Conservation (phyloP, 2,797 vertebrate genomes). For the Sebastes diaconus region DNA sequence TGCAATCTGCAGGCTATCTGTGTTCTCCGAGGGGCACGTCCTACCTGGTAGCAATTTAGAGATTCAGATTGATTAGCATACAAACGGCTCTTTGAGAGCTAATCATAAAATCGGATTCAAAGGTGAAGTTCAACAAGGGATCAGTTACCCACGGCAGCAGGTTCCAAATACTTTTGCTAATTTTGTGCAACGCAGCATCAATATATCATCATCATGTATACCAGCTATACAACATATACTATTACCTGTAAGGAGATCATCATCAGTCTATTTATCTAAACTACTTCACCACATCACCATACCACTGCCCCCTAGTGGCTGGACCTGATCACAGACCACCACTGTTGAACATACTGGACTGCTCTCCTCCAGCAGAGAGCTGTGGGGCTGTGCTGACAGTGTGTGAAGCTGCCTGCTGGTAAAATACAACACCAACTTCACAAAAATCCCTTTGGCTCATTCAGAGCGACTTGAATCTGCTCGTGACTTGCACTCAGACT, state of each 20-base stretch:
- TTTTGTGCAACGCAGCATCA: neutral
- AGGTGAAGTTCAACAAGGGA: constrained; percentile 26
- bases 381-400: neutral
- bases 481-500: neutral
- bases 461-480: constrained; percentile 1
- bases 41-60: constrained; percentile 56
- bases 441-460: constrained; percentile 16
- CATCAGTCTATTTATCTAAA: neutral
- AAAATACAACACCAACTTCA: constrained; percentile 15
- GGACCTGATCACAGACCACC: constrained; percentile 1
- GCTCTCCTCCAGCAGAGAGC: constrained; percentile 13
- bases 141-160: neutral
- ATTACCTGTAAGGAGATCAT: neutral
- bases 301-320: constrained; percentile 67
- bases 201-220: neutral
- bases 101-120: constrained; percentile 25
- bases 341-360: neutral
- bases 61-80: constrained; percentile 21
- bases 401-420: constrained; percentile 26
- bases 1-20: constrained; percentile 29
- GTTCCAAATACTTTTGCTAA: constrained; percentile 7
- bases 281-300: constrained; percentile 14
- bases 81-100: constrained; percentile 26
- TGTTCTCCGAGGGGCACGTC: neutral
- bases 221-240: neutral